phyloP scores from a whole-genome alignment of 2,113 vertebrate genomes.

The Athene noctua region DNA sequence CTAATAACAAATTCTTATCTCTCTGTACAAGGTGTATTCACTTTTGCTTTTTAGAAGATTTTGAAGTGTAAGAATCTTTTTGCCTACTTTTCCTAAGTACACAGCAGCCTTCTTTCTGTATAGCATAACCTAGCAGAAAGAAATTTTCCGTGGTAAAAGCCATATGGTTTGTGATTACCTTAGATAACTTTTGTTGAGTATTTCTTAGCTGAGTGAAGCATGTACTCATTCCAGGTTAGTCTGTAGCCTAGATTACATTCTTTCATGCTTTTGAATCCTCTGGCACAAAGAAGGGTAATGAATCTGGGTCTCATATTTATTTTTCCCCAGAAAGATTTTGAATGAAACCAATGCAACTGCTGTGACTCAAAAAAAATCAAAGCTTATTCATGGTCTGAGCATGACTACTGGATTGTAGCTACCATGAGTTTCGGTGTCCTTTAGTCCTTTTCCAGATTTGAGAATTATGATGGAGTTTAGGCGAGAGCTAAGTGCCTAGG shows the following conservation, averaged over 20 bases:
- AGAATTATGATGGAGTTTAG: not conserved
- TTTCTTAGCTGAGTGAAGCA: not conserved
- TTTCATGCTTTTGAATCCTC: not conserved
- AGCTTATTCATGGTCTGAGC: not conserved
- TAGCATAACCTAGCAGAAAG: not conserved
- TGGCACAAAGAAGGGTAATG: not conserved
- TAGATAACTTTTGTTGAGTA: not conserved
- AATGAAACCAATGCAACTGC: not conserved
- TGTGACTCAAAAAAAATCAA: not conserved
- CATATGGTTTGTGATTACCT: not conserved
- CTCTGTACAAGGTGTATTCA: not conserved
- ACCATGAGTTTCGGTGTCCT: not conserved
- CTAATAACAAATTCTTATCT: not conserved
- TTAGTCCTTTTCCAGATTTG: not conserved
- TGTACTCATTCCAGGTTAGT: not conserved
- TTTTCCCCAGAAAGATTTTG: not conserved
- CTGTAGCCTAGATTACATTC: not conserved
- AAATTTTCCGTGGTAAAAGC: not conserved
- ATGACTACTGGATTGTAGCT: not conserved
- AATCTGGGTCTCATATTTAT: not conserved
- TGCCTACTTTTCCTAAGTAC: not conserved
- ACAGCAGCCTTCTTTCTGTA: not conserved
- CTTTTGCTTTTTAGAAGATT: not conserved
- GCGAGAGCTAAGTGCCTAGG: not conserved
- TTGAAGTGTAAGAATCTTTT: not conserved